Percentiles rank a stretch among this genome's conserved stretches.
Conservation (phyloP, 2,888 invertebrate genomes). For the Steinernema carpocapsae region DNA sequence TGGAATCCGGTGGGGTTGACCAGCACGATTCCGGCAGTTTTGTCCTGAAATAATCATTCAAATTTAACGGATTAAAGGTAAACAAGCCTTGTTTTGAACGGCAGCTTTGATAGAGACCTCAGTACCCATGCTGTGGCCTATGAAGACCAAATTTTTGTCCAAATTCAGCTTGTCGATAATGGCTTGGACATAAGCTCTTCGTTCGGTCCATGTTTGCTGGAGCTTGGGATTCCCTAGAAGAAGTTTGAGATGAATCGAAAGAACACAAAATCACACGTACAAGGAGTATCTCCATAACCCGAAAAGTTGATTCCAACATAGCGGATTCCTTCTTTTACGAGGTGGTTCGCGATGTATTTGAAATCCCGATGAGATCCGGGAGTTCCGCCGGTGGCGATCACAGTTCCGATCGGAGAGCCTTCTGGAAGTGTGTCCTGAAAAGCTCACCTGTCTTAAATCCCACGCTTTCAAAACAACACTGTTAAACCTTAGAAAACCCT, state of each 20-base stretch:
- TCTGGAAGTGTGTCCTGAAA: neutral
- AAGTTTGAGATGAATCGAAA: neutral
- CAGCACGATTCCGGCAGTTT: neutral
- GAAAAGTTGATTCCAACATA: slow-evolving; percentile 15
- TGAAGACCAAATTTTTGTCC: neutral
- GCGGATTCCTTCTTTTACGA: neutral
- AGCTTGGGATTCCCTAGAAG: slow-evolving; percentile 5
- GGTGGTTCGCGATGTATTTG: slow-evolving; percentile 5
- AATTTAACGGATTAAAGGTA: neutral
- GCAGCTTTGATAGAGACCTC: neutral
- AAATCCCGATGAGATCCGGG: slow-evolving; percentile 12
- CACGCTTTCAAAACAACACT: neutral
- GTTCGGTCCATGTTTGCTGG: slow-evolving; percentile 1
- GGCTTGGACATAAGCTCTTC: slow-evolving; percentile 2
- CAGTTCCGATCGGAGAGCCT: neutral
- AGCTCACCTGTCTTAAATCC: neutral
- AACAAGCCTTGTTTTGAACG: slow-evolving; percentile 1
- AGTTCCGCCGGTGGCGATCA: slow-evolving; percentile 3
- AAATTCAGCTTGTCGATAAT: slow-evolving; percentile 7
- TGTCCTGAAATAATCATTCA: neutral
- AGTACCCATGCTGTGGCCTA: slow-evolving; percentile 19
- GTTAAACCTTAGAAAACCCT: neutral
- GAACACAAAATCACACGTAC: neutral
- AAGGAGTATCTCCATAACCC: slow-evolving; percentile 6
- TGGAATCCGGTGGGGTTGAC: neutral